A percentile compares a stretch with the other conserved stretches of the same genome.
Conservation (phyloP, 2,888 invertebrate genomes). For the Rhopalosiphum nymphaeae region DNA sequence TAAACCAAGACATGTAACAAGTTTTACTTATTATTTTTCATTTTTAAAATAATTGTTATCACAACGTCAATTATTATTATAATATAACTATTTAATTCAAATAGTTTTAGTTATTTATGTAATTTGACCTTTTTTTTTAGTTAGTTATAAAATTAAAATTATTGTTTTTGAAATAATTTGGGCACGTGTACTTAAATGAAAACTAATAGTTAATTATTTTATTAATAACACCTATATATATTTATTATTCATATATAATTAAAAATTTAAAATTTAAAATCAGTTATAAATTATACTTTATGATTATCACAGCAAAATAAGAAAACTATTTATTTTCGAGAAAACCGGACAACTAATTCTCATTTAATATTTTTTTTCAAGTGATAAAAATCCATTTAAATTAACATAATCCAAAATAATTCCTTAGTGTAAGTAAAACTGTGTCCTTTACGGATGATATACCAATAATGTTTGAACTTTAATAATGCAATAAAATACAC, state of each 20-base stretch:
- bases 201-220: not conserved
- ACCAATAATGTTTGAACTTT: not conserved
- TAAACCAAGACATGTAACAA: not conserved
- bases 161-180: not conserved
- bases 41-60: not conserved
- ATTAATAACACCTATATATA: not conserved
- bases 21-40: not conserved
- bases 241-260: not conserved
- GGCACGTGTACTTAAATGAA: not conserved
- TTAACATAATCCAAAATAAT: not conserved
- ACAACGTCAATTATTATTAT: not conserved
- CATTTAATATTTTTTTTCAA: not conserved
- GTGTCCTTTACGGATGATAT: not conserved
- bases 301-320: not conserved
- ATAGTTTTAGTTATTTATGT: not conserved
- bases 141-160: not conserved
- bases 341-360: not conserved
- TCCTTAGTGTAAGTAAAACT: not conserved
- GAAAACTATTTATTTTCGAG: not conserved
- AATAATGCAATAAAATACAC: not conserved
- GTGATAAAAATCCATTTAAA: not conserved
- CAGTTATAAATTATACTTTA: not conserved
- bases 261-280: not conserved
- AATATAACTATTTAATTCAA: not conserved
- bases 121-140: not conserved